A percentile compares a stretch with the other conserved stretches of the same genome.
Evolutionary conservation across 2,888 invertebrate species (phyloP).

Genomic region (Mellilla xanthometata): DNA sequence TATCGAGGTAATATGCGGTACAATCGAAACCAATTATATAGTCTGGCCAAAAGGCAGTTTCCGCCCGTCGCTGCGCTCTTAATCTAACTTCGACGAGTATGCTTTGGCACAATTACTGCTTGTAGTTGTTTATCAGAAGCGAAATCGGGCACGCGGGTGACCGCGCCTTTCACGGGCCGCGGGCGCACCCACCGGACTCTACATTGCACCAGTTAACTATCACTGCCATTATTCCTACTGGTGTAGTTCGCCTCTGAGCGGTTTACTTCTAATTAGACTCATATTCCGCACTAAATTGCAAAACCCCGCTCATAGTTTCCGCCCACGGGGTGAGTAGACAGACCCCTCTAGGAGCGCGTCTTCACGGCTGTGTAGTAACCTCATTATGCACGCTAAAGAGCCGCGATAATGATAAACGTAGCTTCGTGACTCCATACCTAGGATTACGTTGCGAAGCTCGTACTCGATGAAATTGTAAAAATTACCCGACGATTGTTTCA

Average conservation of each 20-base stretch:
- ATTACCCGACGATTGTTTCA: conserved; percentile 56
- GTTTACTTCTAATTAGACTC: conserved; percentile 42
- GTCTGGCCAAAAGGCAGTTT: conserved; percentile 30
- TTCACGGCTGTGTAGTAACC: conserved; percentile 28
- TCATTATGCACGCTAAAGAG: conserved; percentile 33
- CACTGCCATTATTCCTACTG: conserved; percentile 37
- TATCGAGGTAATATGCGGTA: conserved; percentile 45
- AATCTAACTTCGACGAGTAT: conserved; percentile 48
- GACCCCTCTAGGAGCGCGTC: conserved; percentile 21
- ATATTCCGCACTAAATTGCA: conserved; percentile 31
- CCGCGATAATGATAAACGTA: conserved; percentile 28
- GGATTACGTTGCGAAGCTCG: conserved; percentile 54
- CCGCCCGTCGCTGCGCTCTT: conserved; percentile 35
- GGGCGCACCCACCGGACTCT: conserved; percentile 50
- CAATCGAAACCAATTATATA: conserved; percentile 62
- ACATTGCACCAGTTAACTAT: conserved; percentile 35
- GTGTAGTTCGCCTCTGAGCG: conserved; percentile 37
- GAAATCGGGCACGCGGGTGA: conserved; percentile 58
- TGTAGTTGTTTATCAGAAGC: conserved; percentile 61
- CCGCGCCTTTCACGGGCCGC: conserved; percentile 67
- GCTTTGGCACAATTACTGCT: conserved; percentile 47
- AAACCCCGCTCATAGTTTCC: conserved; percentile 22
- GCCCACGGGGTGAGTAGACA: conserved; percentile 30
- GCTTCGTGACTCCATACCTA: conserved; percentile 48
- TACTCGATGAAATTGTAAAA: conserved; percentile 59